Evolutionary conservation across 2,888 invertebrate species (phyloP), one percentile per base, ranked within the genome.

Genomic region (Parelbella ahira): DNA sequence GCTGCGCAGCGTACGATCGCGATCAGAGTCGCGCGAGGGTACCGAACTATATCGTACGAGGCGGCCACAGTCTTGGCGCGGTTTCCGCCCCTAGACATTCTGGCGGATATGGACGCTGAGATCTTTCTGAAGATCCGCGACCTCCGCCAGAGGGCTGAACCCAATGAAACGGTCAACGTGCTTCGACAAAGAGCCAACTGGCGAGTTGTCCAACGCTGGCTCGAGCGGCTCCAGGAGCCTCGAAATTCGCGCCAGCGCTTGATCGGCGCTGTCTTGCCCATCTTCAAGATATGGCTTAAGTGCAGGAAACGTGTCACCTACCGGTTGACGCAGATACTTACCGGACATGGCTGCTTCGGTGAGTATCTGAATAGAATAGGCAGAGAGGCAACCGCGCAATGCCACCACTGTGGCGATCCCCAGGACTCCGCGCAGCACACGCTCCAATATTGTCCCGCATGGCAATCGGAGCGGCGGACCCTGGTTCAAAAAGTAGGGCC

Each of bases 91-190:
- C 20, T 47, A 9, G 43, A 50, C 23, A 41, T 50, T 15, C 11
- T 44, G 42, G 41, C 45, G 37, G 50, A 43, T 13, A 48, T 37
- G 47, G 45, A 47, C 11, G 30, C 41, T 3, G 11, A 24, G 24
- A 30, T 42, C 19, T 39, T 27, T 8, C 6, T 15, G 18, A 5
- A 28, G 8, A 18, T 9, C 5, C 15, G 13, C 20, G 12, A 6
- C 5, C 12, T 29, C 21, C 38, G 21, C 5, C 38, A 10, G 18
- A 25, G 12, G 27, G 18, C 10, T 6, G 24, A 23, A 8, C 4
- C 27, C 3, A 12, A 27, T 7, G 27, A 13, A n/a, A 7, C 7
- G 13, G 4, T 27, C 12, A 4, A 12, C 11, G 27, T 9, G 15
- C 12, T 29, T 7, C 11, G 29, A 7, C 18, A 9, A 10, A 34